These are phyloP conservation scores for Graptemys geographica DNA, from an alignment of 2,797 vertebrate species.

Conservation along the genomic window DNA sequence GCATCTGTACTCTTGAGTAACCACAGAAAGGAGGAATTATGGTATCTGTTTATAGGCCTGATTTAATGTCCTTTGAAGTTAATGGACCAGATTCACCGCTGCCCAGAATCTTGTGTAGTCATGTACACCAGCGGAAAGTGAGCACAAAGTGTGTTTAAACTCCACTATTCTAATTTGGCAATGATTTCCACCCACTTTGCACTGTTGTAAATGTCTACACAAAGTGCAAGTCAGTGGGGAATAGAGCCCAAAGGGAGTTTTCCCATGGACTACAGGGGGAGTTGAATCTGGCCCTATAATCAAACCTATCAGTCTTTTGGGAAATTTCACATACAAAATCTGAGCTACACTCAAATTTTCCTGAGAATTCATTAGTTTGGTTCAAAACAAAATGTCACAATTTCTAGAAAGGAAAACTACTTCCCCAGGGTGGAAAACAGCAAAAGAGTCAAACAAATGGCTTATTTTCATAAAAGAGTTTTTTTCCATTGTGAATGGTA, in stretches of 20 bases:
- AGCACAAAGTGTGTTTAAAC: background rate
- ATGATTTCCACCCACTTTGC: background rate
- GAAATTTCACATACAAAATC: background rate
- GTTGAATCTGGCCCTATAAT: background rate
- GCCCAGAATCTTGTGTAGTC: background rate
- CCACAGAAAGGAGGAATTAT: background rate
- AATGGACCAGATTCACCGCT: background rate
- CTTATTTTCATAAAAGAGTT: constrained; percentile 8
- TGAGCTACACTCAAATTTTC: background rate
- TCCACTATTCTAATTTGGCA: background rate
- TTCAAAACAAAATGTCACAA: background rate
- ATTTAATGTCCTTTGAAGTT: background rate
- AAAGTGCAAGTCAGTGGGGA: background rate
- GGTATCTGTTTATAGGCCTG: background rate
- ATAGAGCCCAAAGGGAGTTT: background rate
- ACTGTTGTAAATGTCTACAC: background rate
- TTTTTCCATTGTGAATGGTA: background rate
- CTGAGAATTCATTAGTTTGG: background rate
- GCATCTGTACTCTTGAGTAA: background rate
- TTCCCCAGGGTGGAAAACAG: background rate
- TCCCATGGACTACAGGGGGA: background rate
- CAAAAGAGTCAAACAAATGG: background rate
- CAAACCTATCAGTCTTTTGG: background rate
- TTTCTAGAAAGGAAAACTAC: background rate
- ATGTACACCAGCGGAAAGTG: constrained; percentile 32